Percentiles rank a stretch among this genome's conserved stretches.
Evolutionary conservation across 2,113 vertebrate species (phyloP).

Genomic region (Clarias macrocephalus): DNA sequence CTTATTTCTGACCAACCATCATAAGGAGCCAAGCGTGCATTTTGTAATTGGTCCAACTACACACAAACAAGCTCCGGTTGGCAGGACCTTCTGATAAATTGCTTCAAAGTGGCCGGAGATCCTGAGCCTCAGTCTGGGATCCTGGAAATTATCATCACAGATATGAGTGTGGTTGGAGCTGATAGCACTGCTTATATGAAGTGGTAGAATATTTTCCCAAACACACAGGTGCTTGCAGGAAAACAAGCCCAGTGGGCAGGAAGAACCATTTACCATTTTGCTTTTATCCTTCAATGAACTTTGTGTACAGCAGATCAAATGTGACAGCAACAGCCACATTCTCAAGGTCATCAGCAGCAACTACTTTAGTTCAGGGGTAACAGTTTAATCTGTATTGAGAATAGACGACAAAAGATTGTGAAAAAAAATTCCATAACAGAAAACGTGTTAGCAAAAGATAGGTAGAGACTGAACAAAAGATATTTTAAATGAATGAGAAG

Average conservation of each 20-base stretch:
- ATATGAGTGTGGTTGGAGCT: neutral
- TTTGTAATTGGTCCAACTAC: neutral
- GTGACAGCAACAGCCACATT: neutral
- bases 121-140: neutral
- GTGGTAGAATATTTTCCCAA: neutral
- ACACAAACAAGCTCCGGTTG: neutral
- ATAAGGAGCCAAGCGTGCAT: neutral
- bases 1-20: neutral
- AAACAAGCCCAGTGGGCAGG: neutral
- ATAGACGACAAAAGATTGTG: conserved; percentile 42
- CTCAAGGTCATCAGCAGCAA: conserved; percentile 46
- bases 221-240: neutral
- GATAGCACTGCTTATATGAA: neutral
- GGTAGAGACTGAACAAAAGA: conserved; percentile 34
- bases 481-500: neutral
- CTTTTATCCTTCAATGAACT: neutral
- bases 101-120: neutral
- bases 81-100: conserved; percentile 5
- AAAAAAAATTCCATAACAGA: neutral
- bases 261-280: neutral
- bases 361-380: conserved; percentile 21
- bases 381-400: conserved; percentile 52
- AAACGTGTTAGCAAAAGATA: neutral
- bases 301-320: neutral
- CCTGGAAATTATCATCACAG: neutral